Conservation (phyloP, 2,113 vertebrate species). For the Macaca nemestrina region DNA sequence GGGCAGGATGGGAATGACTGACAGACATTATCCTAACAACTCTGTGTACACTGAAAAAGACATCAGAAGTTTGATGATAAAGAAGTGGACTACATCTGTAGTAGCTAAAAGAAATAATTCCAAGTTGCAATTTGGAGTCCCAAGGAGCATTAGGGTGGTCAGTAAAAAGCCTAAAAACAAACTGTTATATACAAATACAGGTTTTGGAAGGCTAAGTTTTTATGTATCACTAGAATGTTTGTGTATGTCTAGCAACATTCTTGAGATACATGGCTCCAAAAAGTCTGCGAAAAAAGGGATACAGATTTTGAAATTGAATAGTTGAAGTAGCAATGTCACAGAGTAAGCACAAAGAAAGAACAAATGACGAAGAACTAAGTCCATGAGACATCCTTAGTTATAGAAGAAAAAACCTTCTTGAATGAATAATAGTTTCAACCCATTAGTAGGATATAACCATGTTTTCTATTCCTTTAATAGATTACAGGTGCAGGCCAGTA, state of each 20-base stretch:
- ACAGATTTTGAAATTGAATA: background rate
- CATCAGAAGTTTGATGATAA: background rate
- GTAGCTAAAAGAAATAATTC: background rate
- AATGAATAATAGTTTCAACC: conserved; percentile 2
- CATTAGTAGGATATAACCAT: background rate
- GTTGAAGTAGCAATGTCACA: conserved; percentile 22
- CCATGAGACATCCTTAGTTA: background rate
- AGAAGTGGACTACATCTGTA: background rate
- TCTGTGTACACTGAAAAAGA: background rate
- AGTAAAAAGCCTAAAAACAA: background rate
- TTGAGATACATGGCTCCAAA: background rate
- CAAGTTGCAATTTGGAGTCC: background rate
- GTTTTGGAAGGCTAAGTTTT: background rate
- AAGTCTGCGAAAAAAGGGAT: background rate
- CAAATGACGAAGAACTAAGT: background rate
- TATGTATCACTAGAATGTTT: background rate
- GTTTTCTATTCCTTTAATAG: no score
- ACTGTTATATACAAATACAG: background rate
- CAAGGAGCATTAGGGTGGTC: background rate
- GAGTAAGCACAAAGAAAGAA: background rate
- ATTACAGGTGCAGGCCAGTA: no score
- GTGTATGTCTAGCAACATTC: background rate
- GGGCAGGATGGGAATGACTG: background rate
- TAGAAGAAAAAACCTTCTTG: background rate
- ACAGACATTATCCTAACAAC: background rate